Base-by-base conservation (phyloP, 2,797 vertebrate genomes). In the Phalanger gymnotis region DNA sequence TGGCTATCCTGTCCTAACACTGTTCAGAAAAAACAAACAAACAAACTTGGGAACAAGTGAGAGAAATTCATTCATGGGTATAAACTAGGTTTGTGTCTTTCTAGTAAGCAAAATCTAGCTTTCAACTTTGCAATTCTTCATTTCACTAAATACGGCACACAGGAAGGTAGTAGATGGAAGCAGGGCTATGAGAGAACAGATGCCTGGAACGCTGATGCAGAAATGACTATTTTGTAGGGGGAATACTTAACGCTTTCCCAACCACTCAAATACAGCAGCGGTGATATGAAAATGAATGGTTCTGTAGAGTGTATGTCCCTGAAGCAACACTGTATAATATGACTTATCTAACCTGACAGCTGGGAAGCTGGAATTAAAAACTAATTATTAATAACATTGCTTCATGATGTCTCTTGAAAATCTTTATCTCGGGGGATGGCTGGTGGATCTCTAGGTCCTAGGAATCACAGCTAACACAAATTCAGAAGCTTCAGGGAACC, bases 401-500 rank as follows among this genome's bases (percentile, higher is more conserved):
- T 96, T 90, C 53, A 4, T 90, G 31, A 96, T 90, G 90, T 58
- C 25, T n/a, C 53, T 58, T 95, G 90, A 81, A 94, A 96, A 92
- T 96, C 73, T 54, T 92, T 14, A 58, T 91, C 6, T 2, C 34
- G 66, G 92, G 28, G 53, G 51, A 96, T 92, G 94, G 94, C 57
- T 95, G 61, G 51, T 30, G 52, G 54, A 54, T 90, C 93, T 31
- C 90, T 31, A 73, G 93, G 66, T 95, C 96, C 40, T 47, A 53
- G 28, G 11, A 89, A 94, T 47, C 73, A 51, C 25, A 87, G 40
- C 73, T 51, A 30, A 91, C 54, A 91, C 89, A 81, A 58, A 92
- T 94, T 91, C 94, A 73, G 95, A 93, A 97, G 94, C 95, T 90
- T 92, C 54, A 91, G 90, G 95, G 92, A 95, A 51, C 90, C 40